These are phyloP conservation scores for Lophius piscatorius DNA, from an alignment of 2,113 vertebrate species.

Conservation along the genomic window DNA sequence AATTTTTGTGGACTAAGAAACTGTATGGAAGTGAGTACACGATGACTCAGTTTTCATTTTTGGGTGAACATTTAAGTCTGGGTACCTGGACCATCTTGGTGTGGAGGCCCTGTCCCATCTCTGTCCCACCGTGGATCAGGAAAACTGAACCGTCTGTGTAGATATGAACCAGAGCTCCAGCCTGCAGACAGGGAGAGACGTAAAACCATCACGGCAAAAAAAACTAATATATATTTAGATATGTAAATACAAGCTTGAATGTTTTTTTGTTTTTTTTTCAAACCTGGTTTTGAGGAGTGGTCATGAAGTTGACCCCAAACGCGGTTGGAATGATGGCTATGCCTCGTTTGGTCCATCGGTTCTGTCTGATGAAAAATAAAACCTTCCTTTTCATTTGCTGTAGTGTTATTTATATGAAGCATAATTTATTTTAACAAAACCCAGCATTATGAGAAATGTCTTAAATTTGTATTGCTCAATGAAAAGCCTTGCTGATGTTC, in stretches of 20 bases:
- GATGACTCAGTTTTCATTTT: no score
- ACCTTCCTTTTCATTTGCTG: no score
- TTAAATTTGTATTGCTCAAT: no score
- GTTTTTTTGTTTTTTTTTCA: background rate
- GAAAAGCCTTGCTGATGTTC: no score
- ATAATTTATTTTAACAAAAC: no score
- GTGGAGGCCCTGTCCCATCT: constrained; percentile 98
- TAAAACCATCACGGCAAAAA: background rate
- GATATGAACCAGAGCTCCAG: constrained; percentile 90
- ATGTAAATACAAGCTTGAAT: background rate
- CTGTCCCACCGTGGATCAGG: constrained; percentile 92
- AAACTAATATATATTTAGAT: background rate
- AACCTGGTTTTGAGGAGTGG: constrained; percentile 94
- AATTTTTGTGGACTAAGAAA: no score
- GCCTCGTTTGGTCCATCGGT: constrained; percentile 96
- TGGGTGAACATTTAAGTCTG: accelerated
- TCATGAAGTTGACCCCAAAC: constrained; percentile 92
- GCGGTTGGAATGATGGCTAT: constrained; percentile 92
- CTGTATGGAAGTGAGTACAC: no score
- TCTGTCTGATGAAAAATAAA: constrained; percentile 77
- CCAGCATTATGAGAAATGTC: no score
- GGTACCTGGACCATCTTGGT: constrained; percentile 98
- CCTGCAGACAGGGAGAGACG: constrained; percentile 72
- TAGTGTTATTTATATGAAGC: no score
- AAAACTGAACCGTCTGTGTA: constrained; percentile 96